Conservation (phyloP, 2,113 vertebrate species). For the Sitta europaea region DNA sequence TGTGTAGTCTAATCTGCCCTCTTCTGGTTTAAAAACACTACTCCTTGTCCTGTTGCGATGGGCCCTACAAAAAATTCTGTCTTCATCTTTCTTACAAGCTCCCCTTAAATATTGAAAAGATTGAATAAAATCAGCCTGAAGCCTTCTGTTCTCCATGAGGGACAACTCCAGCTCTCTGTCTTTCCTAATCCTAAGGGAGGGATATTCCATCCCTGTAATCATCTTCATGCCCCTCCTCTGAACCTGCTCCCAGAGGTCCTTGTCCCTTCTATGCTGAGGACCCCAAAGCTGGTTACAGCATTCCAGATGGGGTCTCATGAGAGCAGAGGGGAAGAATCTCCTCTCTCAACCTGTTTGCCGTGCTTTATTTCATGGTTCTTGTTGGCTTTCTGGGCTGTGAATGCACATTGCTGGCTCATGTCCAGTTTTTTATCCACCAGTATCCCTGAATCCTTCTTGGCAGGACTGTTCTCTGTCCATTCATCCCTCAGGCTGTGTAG, state of each 20-base stretch:
- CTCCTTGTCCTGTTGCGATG: background rate
- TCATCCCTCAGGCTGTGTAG: background rate
- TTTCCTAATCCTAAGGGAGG: too few species aligned
- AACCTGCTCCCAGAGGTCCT: background rate
- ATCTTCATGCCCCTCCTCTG: background rate
- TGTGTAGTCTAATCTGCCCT: background rate
- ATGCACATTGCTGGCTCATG: background rate
- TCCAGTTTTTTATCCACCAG: background rate
- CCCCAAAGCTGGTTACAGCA: background rate
- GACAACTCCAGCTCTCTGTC: background rate
- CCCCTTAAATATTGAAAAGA: background rate
- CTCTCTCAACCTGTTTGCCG: background rate
- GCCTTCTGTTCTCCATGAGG: background rate
- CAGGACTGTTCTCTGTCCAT: background rate
- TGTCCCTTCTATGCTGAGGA: background rate
- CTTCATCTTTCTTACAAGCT: background rate
- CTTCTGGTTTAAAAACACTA: background rate
- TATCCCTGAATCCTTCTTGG: accelerated
- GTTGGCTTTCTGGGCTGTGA: background rate
- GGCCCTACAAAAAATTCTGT: background rate
- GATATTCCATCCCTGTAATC: background rate
- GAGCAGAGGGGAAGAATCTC: background rate
- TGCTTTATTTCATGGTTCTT: accelerated
- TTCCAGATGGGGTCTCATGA: background rate
- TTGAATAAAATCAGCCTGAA: background rate